Conservation (phyloP, 2,888 invertebrate genomes). For the Drosophila rubida region DNA sequence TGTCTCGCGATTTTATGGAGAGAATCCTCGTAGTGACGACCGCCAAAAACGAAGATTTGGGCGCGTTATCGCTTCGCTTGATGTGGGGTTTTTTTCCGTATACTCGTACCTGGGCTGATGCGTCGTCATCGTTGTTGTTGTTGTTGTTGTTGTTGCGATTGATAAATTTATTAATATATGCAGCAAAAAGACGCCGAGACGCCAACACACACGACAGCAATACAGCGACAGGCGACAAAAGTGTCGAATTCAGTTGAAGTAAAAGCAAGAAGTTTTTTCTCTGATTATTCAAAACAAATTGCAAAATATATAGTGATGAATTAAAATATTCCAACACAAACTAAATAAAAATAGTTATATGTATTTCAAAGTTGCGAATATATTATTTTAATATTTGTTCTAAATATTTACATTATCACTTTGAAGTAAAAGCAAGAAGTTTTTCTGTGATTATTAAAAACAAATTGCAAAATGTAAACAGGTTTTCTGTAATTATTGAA, state of each 20-base stretch:
- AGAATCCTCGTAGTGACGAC: constrained; percentile 30
- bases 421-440: too few relatives aligned
- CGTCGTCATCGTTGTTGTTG: constrained; percentile 14
- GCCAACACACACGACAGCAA: constrained; percentile 31
- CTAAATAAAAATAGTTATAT: too few relatives aligned
- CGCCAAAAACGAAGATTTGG: constrained; percentile 33
- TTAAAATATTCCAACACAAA: neutral
- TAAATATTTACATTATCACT: too few relatives aligned
- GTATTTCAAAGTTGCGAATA: too few relatives aligned
- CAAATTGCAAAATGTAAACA: too few relatives aligned
- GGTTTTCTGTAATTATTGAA: too few relatives aligned
- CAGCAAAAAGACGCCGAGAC: constrained; percentile 32
- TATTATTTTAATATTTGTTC: too few relatives aligned
- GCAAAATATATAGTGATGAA: neutral
- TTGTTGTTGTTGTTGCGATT: constrained; percentile 17
- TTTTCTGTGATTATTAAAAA: too few relatives aligned
- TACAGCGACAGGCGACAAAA: constrained; percentile 42
- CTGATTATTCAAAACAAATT: too few relatives aligned
- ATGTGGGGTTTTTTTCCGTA: constrained; percentile 47
- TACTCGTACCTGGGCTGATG: constrained; percentile 3
- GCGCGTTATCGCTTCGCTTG: constrained; percentile 37
- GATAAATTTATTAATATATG: constrained; percentile 62
- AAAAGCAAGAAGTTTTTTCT: too few relatives aligned
- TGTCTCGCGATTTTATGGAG: constrained; percentile 51
- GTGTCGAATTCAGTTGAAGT: constrained; percentile 4